Percentiles rank a stretch among this genome's conserved stretches.
These are phyloP conservation scores for Apamea epomidion DNA, from an alignment of 2,888 invertebrate genomes.

Conservation along the genomic window DNA sequence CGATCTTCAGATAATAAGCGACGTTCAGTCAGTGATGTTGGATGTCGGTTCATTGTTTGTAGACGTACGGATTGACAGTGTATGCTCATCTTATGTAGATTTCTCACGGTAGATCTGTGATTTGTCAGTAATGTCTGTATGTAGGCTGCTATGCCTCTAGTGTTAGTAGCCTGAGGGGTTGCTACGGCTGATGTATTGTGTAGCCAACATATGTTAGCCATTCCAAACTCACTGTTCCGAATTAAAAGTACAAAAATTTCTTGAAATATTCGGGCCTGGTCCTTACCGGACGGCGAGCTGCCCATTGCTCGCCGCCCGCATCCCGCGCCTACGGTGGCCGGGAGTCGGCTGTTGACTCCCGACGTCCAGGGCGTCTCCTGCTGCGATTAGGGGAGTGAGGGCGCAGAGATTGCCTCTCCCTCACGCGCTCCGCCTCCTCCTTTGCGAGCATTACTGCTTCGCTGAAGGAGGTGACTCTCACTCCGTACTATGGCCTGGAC, in stretches of 20 bases:
- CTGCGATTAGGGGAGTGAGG: too few species aligned
- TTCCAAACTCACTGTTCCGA: neutral
- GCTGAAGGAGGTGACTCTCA: too few species aligned
- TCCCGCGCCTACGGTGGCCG: too few species aligned
- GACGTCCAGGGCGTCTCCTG: too few species aligned
- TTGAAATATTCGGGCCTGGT: neutral
- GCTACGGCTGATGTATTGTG: neutral
- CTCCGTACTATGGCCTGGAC: too few species aligned
- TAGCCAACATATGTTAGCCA: neutral
- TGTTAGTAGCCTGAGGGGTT: neutral
- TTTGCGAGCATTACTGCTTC: too few species aligned
- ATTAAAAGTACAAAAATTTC: neutral
- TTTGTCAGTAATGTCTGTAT: neutral
- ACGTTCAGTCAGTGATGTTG: conserved; percentile 18
- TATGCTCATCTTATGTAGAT: neutral
- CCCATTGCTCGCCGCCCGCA: too few species aligned
- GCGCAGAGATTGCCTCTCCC: too few species aligned
- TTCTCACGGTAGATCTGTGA: neutral
- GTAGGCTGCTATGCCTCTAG: neutral
- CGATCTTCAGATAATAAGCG: conserved; percentile 12
- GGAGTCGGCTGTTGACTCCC: too few species aligned
- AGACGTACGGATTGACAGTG: neutral
- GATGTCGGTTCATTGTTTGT: neutral
- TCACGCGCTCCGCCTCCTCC: too few species aligned
- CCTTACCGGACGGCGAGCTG: too few species aligned